Evolutionary conservation across 2,888 invertebrate species (phyloP).

Genomic region (Elysia crispata): DNA sequence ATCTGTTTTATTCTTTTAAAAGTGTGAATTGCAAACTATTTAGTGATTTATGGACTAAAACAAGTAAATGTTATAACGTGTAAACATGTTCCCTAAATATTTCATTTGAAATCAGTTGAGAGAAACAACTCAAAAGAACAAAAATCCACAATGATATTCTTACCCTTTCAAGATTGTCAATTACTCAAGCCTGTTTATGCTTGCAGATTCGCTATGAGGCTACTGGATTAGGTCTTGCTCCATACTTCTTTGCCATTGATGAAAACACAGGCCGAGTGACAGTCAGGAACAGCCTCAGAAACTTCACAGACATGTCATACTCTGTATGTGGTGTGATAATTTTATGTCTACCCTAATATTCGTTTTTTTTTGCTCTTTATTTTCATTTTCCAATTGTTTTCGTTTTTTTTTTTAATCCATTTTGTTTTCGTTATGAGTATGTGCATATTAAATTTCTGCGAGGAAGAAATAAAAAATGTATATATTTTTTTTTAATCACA

Average conservation of each 20-base stretch:
- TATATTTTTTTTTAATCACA: too few relatives aligned
- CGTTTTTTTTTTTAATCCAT: not conserved
- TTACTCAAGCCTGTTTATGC: not conserved
- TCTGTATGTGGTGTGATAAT: conserved; percentile 56
- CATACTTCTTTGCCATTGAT: conserved; percentile 67
- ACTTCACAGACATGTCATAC: conserved; percentile 60
- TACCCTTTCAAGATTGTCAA: too few relatives aligned
- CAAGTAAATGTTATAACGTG: too few relatives aligned
- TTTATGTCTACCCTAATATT: not conserved
- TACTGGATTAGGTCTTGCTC: conserved; percentile 64
- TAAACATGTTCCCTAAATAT: too few relatives aligned
- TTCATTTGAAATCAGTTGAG: too few relatives aligned
- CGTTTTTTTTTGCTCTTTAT: not conserved
- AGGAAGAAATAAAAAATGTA: too few relatives aligned
- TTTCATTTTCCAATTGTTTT: not conserved
- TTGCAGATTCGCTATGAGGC: conserved; percentile 61
- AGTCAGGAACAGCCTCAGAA: conserved; percentile 59
- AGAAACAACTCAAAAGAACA: too few relatives aligned
- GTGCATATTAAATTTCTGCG: not conserved
- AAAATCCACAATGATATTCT: not conserved
- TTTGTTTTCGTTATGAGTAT: not conserved
- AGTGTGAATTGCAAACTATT: not conserved
- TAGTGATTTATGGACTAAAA: too few relatives aligned
- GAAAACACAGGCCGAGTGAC: conserved; percentile 59
- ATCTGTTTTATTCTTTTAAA: not conserved